Conservation (phyloP, 1,140 invertebrate species). For the Drosophila pseudoananassae region DNA sequence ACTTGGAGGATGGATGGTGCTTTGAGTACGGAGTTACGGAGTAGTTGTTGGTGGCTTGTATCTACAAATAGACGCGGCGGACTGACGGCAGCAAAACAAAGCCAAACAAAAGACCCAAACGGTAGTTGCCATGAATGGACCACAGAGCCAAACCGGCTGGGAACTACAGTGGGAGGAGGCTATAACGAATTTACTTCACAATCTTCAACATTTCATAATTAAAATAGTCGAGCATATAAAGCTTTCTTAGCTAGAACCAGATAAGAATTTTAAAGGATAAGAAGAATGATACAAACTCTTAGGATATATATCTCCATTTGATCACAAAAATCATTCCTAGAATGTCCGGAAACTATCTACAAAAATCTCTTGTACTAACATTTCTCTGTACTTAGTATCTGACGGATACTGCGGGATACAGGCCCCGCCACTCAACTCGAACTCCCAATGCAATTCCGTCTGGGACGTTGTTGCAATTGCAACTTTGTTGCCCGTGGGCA, state of each 20-base stretch:
- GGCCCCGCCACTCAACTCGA: conserved; percentile 10
- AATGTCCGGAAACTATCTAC: background rate
- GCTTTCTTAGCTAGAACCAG: too few relatives aligned
- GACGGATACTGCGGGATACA: conserved; percentile 23
- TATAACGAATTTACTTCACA: too few relatives aligned
- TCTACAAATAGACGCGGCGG: conserved; percentile 74
- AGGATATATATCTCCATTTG: too few relatives aligned
- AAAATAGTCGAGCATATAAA: too few relatives aligned
- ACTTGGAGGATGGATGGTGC: conserved; percentile 17
- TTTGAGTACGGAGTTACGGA: conserved; percentile 19
- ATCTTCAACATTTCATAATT: too few relatives aligned
- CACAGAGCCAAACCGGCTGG: conserved; percentile 60
- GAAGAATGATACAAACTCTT: too few relatives aligned
- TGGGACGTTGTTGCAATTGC: conserved; percentile 32
- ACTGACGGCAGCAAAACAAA: conserved; percentile 77
- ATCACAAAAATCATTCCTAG: background rate
- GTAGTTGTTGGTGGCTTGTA: conserved; percentile 68
- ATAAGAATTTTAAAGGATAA: too few relatives aligned
- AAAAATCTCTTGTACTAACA: background rate
- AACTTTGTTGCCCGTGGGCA: conserved; percentile 57
- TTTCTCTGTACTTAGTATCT: conserved; percentile 27
- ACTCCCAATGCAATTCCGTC: conserved; percentile 6
- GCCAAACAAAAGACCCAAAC: conserved; percentile 79
- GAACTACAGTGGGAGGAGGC: conserved; percentile 12
- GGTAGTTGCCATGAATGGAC: conserved; percentile 79